Base-by-base conservation (phyloP, 1,140 invertebrate genomes). In the Drosophila ercepeae region DNA sequence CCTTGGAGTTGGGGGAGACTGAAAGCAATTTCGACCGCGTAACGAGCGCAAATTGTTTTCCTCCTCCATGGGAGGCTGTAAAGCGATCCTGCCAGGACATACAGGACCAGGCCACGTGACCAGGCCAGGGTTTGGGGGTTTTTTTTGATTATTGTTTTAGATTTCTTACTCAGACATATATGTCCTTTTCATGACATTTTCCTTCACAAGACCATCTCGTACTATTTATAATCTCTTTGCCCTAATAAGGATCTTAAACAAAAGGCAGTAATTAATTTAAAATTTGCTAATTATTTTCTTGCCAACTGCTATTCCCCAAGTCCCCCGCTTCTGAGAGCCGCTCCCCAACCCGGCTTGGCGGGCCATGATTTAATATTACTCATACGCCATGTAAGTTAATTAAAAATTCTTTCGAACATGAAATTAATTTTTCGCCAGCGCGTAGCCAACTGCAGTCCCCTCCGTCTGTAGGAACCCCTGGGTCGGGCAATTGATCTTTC, bases 41-140 rank as follows among this genome's bases (percentile, higher is more conserved):
- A 88, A 88, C 83, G 83, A 88, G 78, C 78, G 53, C 78, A 82
- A 88, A 88, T 88, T 88, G 83, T 70, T 69, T 70, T 19, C 70
- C 42, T 52, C 44, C 52, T 16, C 23, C 13, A 9, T 42, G n/a
- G 41, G 51, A 39, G 54, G 54, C 65, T 70, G 68, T 71, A 71
- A 70, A 71, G 54, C 54, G 67, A 71, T 71, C 57, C 46, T 8
- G 42, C 25, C 42, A 16, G 49, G 42, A 68, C 48, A 64, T 46
- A 46, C 39, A 34, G 53, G 41, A 6, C 4, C 21, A 29, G 9
- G 69, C 29, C 70, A 73, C 70, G 70, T 73, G 70, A 64, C 70
- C 70, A 29, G 14, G 23, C 57, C 23, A 21, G 32, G 29, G 9
- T 3, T 3, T 3, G 29, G 29, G 29, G 9, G 29, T 0, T 11